Evolutionary conservation across 2,113 vertebrate genomes (phyloP).

Genomic region (Heterochromis multidens): DNA sequence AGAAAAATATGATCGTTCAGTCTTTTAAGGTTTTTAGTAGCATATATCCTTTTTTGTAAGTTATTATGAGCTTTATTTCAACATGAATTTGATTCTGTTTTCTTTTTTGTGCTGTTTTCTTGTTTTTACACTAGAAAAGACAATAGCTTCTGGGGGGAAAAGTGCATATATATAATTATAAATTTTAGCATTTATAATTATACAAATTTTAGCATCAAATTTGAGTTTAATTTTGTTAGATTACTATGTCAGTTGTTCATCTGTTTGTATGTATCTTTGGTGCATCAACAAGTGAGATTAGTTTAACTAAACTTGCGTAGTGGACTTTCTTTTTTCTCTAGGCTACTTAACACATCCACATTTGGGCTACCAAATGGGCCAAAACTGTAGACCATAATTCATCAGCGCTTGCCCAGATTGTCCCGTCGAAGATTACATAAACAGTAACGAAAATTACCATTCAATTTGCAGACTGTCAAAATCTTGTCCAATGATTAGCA

Average conservation of each 20-base stretch:
- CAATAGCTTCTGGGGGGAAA: background rate
- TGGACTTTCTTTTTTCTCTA: background rate
- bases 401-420: background rate
- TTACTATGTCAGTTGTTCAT: background rate
- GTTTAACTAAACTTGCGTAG: background rate
- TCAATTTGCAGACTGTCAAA: background rate
- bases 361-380: background rate
- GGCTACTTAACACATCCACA: background rate
- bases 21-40: background rate
- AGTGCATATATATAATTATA: no score
- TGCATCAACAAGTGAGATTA: background rate
- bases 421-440: background rate
- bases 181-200: no score
- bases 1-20: background rate
- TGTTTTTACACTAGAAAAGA: background rate
- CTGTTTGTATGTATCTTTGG: background rate
- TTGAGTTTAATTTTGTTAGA: accelerated
- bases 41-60: background rate
- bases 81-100: background rate
- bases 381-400: background rate
- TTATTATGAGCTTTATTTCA: background rate
- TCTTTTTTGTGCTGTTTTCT: background rate
- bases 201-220: background rate
- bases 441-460: background rate
- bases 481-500: background rate